Evolutionary conservation across 2,888 invertebrate genomes (phyloP), one percentile per base, ranked within the genome.

Genomic region (Caenorhabditis sp.): DNA sequence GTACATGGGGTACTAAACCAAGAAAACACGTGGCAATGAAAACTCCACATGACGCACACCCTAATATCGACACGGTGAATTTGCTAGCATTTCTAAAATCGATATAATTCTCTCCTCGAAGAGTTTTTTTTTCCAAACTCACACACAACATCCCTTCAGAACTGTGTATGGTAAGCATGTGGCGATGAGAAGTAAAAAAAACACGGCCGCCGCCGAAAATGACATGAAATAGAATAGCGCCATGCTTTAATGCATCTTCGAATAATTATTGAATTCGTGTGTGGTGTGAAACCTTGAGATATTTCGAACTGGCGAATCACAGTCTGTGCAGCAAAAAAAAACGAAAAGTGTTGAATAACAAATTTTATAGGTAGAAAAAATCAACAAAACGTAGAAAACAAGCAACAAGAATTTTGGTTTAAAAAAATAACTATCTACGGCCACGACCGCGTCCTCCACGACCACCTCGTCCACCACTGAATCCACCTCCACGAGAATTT

Each of bases 1-100:
- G 62, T 8, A 90, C 90, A 78, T 90, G 90, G 0, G 91, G 91
- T 20, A 91, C 88, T 14, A 91, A 85, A 76, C 91, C 91, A 43
- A 91, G 85, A 49, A 91, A 88, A 76, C 91, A 91, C 1, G 91
- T 91, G 0, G 89, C 90, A 70, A 91, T 86, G 84, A 91, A 91
- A 1, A 91, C 91, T 23, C 91, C 91, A 17, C 90, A 91, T 21
- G 91, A 70, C 80, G 89, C 90, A 83, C 91, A 91, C 78, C 84
- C 86, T 59, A 80, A 73, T 43, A 86, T 63, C 20, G 84, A 76
- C 5, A 73, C 66, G 12, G 68, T 64, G 3, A 62, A 59, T 60
- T 73, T 73, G 1, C 60, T 60, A 1, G 69, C 63, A 60, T 66
- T 69, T 69, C 72, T 72, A 57, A 17, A 66, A 59, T 25, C 10